A percentile compares a stretch with the other conserved stretches of the same genome.
phyloP scores from a whole-genome alignment of 2,888 invertebrate species.

The Sarcophaga caerulescens region DNA sequence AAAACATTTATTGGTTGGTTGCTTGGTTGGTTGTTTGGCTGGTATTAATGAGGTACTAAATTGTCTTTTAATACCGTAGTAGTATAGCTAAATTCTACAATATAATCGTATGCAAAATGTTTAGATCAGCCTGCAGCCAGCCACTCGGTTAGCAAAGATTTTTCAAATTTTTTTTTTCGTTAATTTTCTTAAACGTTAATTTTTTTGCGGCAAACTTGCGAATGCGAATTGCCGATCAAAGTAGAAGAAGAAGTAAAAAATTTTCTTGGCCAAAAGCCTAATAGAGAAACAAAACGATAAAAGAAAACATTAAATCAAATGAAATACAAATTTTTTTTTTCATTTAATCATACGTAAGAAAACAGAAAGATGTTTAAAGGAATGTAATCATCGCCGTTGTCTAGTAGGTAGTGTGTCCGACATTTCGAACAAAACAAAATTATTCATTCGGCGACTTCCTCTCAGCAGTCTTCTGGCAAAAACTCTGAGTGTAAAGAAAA shows the following conservation, averaged over 20 bases:
- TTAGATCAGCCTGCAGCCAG: background rate
- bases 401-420: too few species aligned
- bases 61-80: constrained; percentile 27
- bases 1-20: constrained; percentile 23
- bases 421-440: too few species aligned
- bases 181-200: background rate
- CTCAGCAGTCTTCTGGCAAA: too few species aligned
- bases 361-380: constrained; percentile 17
- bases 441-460: too few species aligned
- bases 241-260: background rate
- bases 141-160: background rate
- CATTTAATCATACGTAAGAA: background rate
- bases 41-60: constrained; percentile 50
- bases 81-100: background rate
- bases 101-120: background rate
- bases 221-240: too few species aligned
- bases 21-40: too few species aligned
- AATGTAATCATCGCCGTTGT: background rate
- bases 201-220: background rate
- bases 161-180: background rate
- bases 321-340: too few species aligned
- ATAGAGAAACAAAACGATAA: constrained; percentile 2
- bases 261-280: constrained; percentile 51
- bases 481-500: too few species aligned
- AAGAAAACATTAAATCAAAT: background rate